Percentiles rank a stretch among this genome's conserved stretches.
phyloP scores from a whole-genome alignment of 2,797 vertebrate genomes.

The Micrastur ruficollis region DNA sequence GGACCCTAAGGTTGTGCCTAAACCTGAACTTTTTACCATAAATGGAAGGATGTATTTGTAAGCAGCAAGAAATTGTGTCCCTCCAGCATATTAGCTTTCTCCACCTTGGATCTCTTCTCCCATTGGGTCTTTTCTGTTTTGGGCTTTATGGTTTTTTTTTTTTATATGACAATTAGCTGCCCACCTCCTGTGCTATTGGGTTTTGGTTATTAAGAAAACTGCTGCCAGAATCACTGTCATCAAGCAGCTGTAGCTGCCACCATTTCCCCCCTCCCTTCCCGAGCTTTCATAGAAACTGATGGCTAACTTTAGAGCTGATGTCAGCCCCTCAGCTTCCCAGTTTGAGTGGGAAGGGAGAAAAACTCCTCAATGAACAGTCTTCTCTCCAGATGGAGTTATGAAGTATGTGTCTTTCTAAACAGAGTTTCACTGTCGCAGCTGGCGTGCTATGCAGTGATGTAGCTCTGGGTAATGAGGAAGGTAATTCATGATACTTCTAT shows the following conservation, averaged over 20 bases:
- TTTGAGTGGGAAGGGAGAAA: not conserved
- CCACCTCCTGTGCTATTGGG: not conserved
- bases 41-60: not conserved
- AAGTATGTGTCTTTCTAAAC: not conserved
- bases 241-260: not conserved
- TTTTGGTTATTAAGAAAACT: not conserved
- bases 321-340: not conserved
- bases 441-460: not conserved
- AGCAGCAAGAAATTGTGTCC: not conserved
- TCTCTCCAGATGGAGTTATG: not conserved
- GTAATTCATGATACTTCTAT: not conserved
- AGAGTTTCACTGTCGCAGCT: not conserved
- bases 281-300: not conserved
- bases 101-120: not conserved
- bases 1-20: not conserved
- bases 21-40: not conserved
- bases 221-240: not conserved
- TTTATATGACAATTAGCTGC: not conserved
- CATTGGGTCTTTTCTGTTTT: not conserved
- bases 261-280: not conserved
- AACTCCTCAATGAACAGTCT: not conserved
- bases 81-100: not conserved
- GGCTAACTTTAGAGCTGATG: not conserved
- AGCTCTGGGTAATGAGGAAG: not conserved
- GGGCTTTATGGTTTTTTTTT: not conserved